Conservation (phyloP, 2,113 vertebrate genomes). For the Beaufortia kweichowensis region DNA sequence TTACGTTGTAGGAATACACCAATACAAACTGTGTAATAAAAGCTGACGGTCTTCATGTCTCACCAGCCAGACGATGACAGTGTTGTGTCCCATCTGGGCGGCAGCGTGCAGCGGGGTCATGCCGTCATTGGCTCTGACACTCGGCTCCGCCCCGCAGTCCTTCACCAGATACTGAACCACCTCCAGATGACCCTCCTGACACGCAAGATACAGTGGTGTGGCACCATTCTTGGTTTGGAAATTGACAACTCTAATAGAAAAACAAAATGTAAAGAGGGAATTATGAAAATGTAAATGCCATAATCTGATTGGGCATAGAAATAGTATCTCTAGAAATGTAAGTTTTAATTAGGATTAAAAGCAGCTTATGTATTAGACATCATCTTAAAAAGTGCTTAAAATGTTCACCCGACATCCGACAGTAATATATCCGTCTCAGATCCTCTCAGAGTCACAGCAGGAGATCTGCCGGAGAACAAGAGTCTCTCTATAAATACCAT, state of each 20-base stretch:
- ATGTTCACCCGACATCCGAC: too few species aligned
- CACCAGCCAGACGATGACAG: constrained; percentile 96
- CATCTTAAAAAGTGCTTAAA: too few species aligned
- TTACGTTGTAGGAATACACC: too few species aligned
- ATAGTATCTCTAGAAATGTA: too few species aligned
- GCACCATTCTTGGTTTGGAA: constrained; percentile 96
- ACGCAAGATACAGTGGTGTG: constrained; percentile 97
- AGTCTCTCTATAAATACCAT: constrained; percentile 75
- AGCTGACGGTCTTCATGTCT: constrained; percentile 43
- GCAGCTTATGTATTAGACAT: too few species aligned
- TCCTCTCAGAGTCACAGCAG: constrained; percentile 54
- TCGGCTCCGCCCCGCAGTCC: constrained; percentile 87
- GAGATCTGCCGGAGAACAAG: constrained; percentile 72
- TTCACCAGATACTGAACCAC: constrained; percentile 92
- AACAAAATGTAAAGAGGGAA: background rate
- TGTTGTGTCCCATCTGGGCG: constrained; percentile 96
- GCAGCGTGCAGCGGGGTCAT: constrained; percentile 95
- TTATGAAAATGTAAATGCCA: background rate
- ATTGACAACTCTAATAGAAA: constrained; percentile 82
- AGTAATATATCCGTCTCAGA: constrained; percentile 49
- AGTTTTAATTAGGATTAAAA: too few species aligned
- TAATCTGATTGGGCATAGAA: too few species aligned
- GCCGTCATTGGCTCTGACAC: constrained; percentile 84
- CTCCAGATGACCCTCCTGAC: constrained; percentile 98
- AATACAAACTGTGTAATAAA: too few species aligned